Base-by-base conservation (phyloP, 1,140 invertebrate species). In the Macrosteles quadrilineatus region DNA sequence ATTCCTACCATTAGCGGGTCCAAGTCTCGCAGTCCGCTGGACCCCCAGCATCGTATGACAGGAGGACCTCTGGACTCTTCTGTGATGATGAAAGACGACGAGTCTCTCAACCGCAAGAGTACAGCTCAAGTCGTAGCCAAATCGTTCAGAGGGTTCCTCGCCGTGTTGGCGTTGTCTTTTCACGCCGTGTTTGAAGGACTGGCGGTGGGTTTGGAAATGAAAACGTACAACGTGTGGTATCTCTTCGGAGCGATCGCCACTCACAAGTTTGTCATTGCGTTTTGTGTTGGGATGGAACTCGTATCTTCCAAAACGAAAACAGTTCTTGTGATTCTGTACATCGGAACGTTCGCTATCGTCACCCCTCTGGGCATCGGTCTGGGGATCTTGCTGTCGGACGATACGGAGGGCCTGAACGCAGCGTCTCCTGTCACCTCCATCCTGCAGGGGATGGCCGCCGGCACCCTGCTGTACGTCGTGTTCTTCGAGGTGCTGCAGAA, bases 401-500 rank as follows among this genome's bases (percentile, higher is more conserved):
- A 79, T 3, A 73, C 82, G 0, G 78, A 81, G 0, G 79, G 77
- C 0, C 79, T 81, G 0, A 80, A 81, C 0, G 64, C 47, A 0
- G 59, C 70, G 23, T 50, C 63, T n/a, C 68, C 75, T 4, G 70
- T 74, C 19, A 74, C 78, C 1, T 76, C 80, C 1, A 80, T 94
- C 2, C 81, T 95, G 0, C 92, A 95, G 76, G 93, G 92, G 9
- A 86, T 95, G 80, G 93, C 93, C 0, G 91, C 91, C 47, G 94
- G 94, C 21, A 96, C 94, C 0, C 83, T 96, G 12, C 84, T 96
- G 0, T 96, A 95, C 77, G 93, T 96, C 36, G 92, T 95, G 1
- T 96, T 96, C 85, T 95, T 96, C 78, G 94, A 96, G 81, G 92
- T 96, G 29, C 84, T 95, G 59, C 91, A 91, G 40, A 84, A 90